These are phyloP conservation scores for Chauna torquata DNA, from an alignment of 2,113 vertebrate genomes.

Conservation along the genomic window DNA sequence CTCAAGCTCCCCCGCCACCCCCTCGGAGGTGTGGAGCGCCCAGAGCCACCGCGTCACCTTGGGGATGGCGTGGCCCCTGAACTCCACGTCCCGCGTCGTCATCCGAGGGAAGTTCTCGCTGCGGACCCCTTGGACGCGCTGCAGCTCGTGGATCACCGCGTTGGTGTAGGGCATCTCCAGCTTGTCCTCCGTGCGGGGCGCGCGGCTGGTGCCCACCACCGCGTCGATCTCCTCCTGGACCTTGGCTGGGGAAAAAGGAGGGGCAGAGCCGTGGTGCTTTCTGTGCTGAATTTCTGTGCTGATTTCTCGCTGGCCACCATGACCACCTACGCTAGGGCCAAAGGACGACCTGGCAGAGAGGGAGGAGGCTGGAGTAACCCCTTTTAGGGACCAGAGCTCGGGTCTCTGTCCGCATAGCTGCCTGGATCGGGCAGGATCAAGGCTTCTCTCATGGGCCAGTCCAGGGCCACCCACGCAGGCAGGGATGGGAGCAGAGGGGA, in stretches of 20 bases:
- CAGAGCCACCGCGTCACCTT: background rate
- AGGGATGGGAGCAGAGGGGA: background rate
- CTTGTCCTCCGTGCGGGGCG: conserved; percentile 31
- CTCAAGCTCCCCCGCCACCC: rapidly evolving
- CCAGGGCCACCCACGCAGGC: rapidly evolving
- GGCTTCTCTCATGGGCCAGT: background rate
- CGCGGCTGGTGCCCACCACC: background rate
- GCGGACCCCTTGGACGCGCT: background rate
- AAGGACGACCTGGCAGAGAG: background rate
- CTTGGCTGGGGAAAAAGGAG: background rate
- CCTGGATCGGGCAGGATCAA: background rate
- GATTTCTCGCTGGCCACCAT: background rate
- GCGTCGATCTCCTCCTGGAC: conserved; percentile 46
- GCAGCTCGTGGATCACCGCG: conserved; percentile 33
- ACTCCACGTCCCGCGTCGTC: background rate
- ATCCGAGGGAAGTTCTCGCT: background rate
- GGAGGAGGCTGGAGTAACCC: background rate
- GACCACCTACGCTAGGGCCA: background rate
- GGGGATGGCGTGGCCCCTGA: conserved; percentile 53
- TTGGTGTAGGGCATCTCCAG: conserved; percentile 58
- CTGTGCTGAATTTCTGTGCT: background rate
- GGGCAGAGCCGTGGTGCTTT: rapidly evolving
- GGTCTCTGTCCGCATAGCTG: background rate
- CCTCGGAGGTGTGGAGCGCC: rapidly evolving
- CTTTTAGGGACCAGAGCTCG: background rate